Conservation (phyloP, 2,888 invertebrate genomes). For the Drepanosiphum platanoidis region DNA sequence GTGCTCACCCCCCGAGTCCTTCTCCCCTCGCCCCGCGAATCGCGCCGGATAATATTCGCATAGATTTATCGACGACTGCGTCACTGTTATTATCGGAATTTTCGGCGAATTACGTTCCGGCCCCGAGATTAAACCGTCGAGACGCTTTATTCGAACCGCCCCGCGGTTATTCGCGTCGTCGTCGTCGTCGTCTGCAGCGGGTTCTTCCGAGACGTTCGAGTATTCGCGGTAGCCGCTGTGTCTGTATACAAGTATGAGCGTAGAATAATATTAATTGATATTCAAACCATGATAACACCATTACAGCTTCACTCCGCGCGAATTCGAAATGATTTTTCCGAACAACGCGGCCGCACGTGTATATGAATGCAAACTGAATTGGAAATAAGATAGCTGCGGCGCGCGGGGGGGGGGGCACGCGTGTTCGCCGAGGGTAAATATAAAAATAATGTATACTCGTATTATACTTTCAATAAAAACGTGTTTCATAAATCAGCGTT, state of each 20-base stretch:
- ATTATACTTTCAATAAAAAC: constrained; percentile 15
- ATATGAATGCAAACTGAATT: not conserved
- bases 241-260: too few species aligned
- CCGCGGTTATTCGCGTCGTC: too few species aligned
- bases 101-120: too few species aligned
- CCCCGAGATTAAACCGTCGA: too few species aligned
- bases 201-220: too few species aligned
- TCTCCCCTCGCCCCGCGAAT: not conserved
- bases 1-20: not conserved
- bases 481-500: constrained; percentile 17
- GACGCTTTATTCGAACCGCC: too few species aligned
- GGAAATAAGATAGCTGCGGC: not conserved
- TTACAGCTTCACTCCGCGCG: not conserved
- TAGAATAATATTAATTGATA: not conserved
- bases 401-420: not conserved
- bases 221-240: too few species aligned
- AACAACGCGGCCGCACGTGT: not conserved
- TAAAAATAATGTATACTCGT: constrained; percentile 6
- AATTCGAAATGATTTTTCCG: not conserved
- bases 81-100: not conserved
- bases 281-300: not conserved
- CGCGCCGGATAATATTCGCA: not conserved
- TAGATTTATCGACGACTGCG: too few species aligned
- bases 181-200: too few species aligned
- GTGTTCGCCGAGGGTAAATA: not conserved